Evolutionary conservation across 2,888 invertebrate genomes (phyloP).

Genomic region (Hermaeophaga mercurialis): DNA sequence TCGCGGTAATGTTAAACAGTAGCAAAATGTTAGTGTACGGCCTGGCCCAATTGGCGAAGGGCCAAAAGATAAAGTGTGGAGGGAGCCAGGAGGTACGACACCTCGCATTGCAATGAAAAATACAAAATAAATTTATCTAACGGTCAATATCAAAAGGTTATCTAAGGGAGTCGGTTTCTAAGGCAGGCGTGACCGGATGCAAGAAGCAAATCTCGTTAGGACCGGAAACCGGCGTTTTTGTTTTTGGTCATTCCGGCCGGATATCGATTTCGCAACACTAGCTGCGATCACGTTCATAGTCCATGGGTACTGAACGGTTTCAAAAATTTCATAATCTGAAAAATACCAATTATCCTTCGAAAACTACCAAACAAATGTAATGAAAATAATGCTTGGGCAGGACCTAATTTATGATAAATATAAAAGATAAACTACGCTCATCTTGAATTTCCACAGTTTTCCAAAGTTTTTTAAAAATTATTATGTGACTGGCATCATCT

Average conservation of each 20-base stretch:
- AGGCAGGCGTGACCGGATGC: slow-evolving; percentile 24
- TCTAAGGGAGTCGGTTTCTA: slow-evolving; percentile 26
- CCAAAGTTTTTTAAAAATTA: no score
- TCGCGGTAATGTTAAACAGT: neutral
- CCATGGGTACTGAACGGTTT: neutral
- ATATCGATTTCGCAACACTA: slow-evolving; percentile 13
- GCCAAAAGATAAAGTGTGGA: slow-evolving; percentile 29
- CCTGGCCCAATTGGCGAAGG: slow-evolving; percentile 29
- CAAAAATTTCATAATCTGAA: no score
- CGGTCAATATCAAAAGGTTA: slow-evolving; percentile 36
- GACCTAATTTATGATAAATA: no score
- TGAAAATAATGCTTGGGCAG: no score
- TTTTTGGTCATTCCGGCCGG: slow-evolving; percentile 25
- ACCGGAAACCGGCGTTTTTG: slow-evolving; percentile 24
- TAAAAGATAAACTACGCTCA: no score
- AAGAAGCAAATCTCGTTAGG: slow-evolving; percentile 33
- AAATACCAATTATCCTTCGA: no score
- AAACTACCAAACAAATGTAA: no score
- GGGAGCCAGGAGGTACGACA: slow-evolving; percentile 21
- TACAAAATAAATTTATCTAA: slow-evolving; percentile 35
- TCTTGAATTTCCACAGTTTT: no score
- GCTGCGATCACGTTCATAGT: slow-evolving; percentile 3
- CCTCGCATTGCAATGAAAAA: slow-evolving; percentile 23
- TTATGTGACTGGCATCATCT: no score
- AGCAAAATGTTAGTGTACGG: slow-evolving; percentile 17